Conservation (phyloP, 2,888 invertebrate genomes). For the Odiellus spinosus region DNA sequence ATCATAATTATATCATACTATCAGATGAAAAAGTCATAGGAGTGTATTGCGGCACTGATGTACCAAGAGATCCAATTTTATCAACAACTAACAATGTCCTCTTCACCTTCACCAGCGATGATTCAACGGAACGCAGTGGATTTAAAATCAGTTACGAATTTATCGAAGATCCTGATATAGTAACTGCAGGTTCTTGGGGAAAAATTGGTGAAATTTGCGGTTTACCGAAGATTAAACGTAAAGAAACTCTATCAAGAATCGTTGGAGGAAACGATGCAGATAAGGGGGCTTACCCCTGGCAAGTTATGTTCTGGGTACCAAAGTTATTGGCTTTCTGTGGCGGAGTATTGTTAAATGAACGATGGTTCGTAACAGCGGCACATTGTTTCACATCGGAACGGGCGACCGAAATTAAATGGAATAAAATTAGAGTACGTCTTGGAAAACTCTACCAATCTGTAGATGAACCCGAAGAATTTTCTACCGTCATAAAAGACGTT, state of each 20-base stretch:
- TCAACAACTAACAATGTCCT: constrained; percentile 13
- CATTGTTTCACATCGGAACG: constrained; percentile 21
- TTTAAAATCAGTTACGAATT: constrained; percentile 16
- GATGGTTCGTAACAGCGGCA: constrained; percentile 23
- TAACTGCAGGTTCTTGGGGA: constrained; percentile 12
- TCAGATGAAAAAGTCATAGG: too few relatives aligned
- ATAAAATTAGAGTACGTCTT: constrained; percentile 18
- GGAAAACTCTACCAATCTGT: constrained; percentile 21
- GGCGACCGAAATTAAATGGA: constrained; percentile 6
- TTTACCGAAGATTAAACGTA: constrained; percentile 12
- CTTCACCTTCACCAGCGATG: constrained; percentile 16
- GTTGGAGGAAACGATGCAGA: constrained; percentile 21
- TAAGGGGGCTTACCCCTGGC: constrained; percentile 22
- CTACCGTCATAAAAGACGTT: constrained; percentile 16
- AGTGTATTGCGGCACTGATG: too few relatives aligned
- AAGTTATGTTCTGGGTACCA: constrained; percentile 23
- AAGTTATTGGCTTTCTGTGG: constrained; percentile 22
- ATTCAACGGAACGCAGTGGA: constrained; percentile 16
- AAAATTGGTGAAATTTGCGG: constrained; percentile 17
- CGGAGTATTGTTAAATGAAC: constrained; percentile 21
- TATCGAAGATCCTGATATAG: too few relatives aligned
- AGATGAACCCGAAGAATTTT: constrained; percentile 19
- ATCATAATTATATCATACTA: too few relatives aligned
- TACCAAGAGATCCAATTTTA: too few relatives aligned
- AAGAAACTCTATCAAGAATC: constrained; percentile 19